phyloP scores from a whole-genome alignment of 2,113 vertebrate species.

The Ceyx margarethae region DNA sequence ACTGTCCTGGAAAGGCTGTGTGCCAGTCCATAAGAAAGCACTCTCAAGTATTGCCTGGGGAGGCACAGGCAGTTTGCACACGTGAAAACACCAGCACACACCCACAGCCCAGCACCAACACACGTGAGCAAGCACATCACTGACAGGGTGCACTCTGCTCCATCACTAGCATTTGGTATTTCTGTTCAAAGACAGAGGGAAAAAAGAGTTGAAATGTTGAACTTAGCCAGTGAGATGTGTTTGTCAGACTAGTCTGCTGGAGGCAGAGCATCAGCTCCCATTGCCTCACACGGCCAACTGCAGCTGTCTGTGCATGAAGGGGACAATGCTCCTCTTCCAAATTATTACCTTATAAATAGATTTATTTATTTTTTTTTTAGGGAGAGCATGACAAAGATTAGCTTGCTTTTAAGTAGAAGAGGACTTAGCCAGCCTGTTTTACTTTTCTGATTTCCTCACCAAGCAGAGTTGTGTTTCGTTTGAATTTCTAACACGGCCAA shows the following conservation, averaged over 20 bases:
- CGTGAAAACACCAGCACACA: neutral
- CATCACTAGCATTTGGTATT: neutral
- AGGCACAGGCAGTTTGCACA: neutral
- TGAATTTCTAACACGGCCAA: neutral
- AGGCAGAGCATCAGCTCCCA: neutral
- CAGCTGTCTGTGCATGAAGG: fast-evolving
- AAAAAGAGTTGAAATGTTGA: neutral
- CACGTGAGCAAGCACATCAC: neutral
- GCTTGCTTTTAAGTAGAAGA: neutral
- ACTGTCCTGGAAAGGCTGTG: neutral
- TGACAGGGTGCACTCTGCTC: neutral
- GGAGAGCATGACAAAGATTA: neutral
- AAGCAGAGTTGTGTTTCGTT: neutral
- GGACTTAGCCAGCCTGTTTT: neutral
- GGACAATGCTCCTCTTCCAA: neutral
- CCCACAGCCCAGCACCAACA: neutral
- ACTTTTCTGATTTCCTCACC: neutral
- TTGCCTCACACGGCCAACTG: neutral
- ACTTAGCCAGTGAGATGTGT: neutral
- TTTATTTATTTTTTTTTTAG: neutral
- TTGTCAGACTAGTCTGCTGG: neutral
- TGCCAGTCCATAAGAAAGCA: neutral
- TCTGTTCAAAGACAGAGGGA: neutral
- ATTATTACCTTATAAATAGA: neutral
- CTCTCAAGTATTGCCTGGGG: neutral